Evolutionary conservation across 2,113 vertebrate species (phyloP), one percentile per base, ranked within the genome.

Genomic region (Microcebus lehilahytsara): DNA sequence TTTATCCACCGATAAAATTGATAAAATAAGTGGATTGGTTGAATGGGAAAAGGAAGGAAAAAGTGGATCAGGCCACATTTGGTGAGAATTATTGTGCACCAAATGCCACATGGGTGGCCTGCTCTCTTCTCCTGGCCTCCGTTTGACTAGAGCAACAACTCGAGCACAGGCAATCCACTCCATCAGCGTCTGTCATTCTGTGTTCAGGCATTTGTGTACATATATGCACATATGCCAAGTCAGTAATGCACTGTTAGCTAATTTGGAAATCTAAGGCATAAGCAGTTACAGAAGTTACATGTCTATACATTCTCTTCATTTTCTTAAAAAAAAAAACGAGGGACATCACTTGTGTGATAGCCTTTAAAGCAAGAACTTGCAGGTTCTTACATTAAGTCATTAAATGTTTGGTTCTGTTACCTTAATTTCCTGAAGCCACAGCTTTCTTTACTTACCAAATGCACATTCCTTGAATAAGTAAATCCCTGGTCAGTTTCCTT

Each of bases 381-480:
- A 62, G 40, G 9, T 25, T 85, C 58, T 91, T 80, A 17, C 4
- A 12, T 72, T 40, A 89, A 87, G n/a, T 67, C n/a, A 78, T 66
- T 81, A 71, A 89, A 46, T 34, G 40, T 92, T 74, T 80, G 51
- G 64, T 72, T 95, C 22, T 71, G 60, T 40, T 72, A 30, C 81
- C 27, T 46, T 77, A 7, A 58, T 79, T 97, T 96, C 96, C 96
- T 86, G 56, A 78, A 86, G 94, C 67, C 40, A 37, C 34, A 49
- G 71, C 94, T 95, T 77, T 91, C 64, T 71, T 85, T 32, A 56
- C 91, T 84, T 86, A 86, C 9, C 66, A 56, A 40, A 46, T 37
- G 49, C 23, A 56, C 62, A 69, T 46, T 83, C 49, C 32, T 64
- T 46, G 56, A 67, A 71, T 56, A 17, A 46, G 58, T 25, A 25